Percentiles rank a stretch among this genome's conserved stretches.
phyloP scores from a whole-genome alignment of 2,797 vertebrate species.

The Falco cherrug region DNA sequence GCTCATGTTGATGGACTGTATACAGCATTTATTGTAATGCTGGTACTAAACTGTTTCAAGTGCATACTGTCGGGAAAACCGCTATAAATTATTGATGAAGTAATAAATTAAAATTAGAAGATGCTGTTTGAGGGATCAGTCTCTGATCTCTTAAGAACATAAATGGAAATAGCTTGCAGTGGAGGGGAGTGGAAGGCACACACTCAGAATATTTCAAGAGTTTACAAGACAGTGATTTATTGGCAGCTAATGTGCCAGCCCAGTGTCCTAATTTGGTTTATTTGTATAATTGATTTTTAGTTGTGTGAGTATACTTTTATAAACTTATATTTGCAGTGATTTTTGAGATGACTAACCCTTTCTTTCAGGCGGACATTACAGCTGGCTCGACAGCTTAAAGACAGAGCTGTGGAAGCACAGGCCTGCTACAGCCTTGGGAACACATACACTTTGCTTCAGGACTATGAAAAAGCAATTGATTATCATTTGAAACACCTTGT shows the following conservation, averaged over 20 bases:
- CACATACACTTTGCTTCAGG: constrained; percentile 92
- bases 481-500: constrained; percentile 93
- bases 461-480: constrained; percentile 93
- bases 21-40: not conserved
- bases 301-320: not conserved
- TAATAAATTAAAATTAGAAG: not conserved
- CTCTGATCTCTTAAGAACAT: not conserved
- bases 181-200: not conserved
- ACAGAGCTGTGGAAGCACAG: constrained; percentile 93
- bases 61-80: not conserved
- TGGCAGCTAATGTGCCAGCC: not conserved
- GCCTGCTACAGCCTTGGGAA: constrained; percentile 95
- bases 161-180: not conserved
- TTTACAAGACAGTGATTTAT: not conserved
- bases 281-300: not conserved
- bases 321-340: not conserved
- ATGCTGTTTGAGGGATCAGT: not conserved
- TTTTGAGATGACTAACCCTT: not conserved
- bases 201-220: not conserved
- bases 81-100: not conserved
- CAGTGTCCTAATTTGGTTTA: not conserved
- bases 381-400: constrained; percentile 90
- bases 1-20: not conserved
- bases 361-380: constrained; percentile 86
- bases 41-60: not conserved